phyloP scores from a whole-genome alignment of 1,140 invertebrate species.

The Drosophila varians region DNA sequence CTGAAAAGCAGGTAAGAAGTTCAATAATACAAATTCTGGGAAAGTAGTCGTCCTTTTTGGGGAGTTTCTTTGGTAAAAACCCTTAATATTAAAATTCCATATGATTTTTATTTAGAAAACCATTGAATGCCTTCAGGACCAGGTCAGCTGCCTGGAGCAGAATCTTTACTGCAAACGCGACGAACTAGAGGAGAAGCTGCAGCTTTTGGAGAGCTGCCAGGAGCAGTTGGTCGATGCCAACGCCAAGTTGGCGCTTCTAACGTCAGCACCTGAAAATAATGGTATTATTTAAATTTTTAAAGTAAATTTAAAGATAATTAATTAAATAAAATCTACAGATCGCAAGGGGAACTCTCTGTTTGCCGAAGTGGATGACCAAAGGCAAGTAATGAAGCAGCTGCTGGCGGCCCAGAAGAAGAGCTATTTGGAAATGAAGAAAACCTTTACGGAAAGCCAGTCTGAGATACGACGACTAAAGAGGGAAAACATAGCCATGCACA shows the following conservation, averaged over 20 bases:
- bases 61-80: background rate
- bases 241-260: conserved; percentile 65
- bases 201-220: conserved; percentile 72
- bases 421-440: conserved; percentile 83
- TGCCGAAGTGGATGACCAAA: conserved; percentile 85
- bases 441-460: conserved; percentile 73
- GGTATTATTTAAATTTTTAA: conserved; percentile 33
- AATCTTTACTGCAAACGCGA: conserved; percentile 69
- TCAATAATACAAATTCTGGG: too few species aligned
- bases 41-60: too few species aligned
- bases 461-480: conserved; percentile 83
- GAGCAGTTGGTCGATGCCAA: conserved; percentile 76
- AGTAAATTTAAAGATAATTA: background rate
- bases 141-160: conserved; percentile 71
- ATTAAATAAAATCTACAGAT: conserved; percentile 30
- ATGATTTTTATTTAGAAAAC: conserved; percentile 46
- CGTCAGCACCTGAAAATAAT: conserved; percentile 55
- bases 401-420: conserved; percentile 82
- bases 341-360: conserved; percentile 85
- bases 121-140: conserved; percentile 71
- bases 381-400: conserved; percentile 81
- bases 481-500: conserved; percentile 82
- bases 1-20: conserved; percentile 67
- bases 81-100: background rate
- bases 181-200: conserved; percentile 75